phyloP scores from a whole-genome alignment of 2,113 vertebrate species.

The Ciconia boyciana region DNA sequence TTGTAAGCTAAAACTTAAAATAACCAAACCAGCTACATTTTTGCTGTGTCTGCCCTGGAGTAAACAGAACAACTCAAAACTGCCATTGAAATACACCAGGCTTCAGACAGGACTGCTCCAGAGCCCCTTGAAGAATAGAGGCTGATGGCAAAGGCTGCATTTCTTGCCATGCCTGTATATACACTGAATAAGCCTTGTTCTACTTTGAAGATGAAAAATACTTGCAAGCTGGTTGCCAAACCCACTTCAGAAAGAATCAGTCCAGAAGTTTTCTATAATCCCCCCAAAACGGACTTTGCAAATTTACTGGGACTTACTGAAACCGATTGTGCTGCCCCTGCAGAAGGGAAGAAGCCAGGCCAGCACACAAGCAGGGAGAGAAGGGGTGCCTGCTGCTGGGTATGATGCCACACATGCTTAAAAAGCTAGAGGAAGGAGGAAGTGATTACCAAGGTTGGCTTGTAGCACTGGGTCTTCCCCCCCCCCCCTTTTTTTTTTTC shows the following conservation, averaged over 20 bases:
- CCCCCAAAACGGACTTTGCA: not conserved
- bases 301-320: not conserved
- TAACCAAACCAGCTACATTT: not conserved
- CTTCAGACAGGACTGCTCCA: not conserved
- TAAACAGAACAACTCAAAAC: constrained; percentile 8
- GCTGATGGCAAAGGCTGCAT: not conserved
- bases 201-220: not conserved
- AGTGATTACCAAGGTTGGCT: not conserved
- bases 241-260: not conserved
- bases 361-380: not conserved
- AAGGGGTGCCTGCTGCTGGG: not conserved
- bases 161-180: not conserved
- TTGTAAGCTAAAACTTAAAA: constrained; percentile 11
- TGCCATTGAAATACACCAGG: not conserved
- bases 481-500: not conserved
- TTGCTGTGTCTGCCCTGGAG: not conserved
- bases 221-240: not conserved
- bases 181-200: not conserved
- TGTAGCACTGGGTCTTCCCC: not conserved
- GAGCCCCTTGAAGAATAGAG: not conserved
- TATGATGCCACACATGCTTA: not conserved
- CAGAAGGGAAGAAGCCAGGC: not conserved
- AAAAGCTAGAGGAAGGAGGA: not conserved
- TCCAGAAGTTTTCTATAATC: not conserved
- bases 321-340: fast-evolving